A percentile compares a stretch with the other conserved stretches of the same genome.
Conservation (phyloP, 2,797 vertebrate genomes). For the Falco berigora region DNA sequence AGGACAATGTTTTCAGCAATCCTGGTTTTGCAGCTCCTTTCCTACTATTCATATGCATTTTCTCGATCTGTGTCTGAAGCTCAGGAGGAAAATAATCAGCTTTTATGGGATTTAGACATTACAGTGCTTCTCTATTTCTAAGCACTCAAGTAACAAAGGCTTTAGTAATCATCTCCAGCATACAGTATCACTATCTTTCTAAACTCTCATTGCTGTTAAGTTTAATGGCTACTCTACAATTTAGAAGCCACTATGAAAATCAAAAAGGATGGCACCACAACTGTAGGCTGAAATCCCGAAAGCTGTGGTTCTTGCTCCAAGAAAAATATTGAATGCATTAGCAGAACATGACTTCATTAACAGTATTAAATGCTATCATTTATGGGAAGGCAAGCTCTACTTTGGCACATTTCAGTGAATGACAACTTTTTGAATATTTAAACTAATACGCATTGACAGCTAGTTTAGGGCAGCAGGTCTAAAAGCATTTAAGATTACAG, state of each 20-base stretch:
- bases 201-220: not conserved
- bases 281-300: slow-evolving; percentile 9
- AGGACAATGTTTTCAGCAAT: not conserved
- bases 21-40: not conserved
- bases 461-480: not conserved
- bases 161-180: slow-evolving; percentile 15
- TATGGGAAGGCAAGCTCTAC: not conserved
- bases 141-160: slow-evolving; percentile 42
- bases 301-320: not conserved
- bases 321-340: slow-evolving; percentile 53
- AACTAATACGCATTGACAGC: not conserved
- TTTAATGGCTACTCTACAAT: slow-evolving; percentile 48
- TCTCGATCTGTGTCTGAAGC: not conserved
- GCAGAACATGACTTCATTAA: slow-evolving; percentile 46
- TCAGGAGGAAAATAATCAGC: slow-evolving; percentile 36
- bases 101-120: slow-evolving; percentile 48
- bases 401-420: not conserved
- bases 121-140: slow-evolving; percentile 9
- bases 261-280: not conserved
- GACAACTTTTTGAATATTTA: slow-evolving; percentile 15
- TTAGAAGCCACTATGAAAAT: slow-evolving; percentile 16
- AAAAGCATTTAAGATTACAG: slow-evolving; percentile 1
- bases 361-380: slow-evolving; percentile 30
- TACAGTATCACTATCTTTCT: not conserved
- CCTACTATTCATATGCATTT: not conserved